These are phyloP conservation scores for Mus minutoides DNA, from an alignment of 2,797 vertebrate species.

Conservation along the genomic window DNA sequence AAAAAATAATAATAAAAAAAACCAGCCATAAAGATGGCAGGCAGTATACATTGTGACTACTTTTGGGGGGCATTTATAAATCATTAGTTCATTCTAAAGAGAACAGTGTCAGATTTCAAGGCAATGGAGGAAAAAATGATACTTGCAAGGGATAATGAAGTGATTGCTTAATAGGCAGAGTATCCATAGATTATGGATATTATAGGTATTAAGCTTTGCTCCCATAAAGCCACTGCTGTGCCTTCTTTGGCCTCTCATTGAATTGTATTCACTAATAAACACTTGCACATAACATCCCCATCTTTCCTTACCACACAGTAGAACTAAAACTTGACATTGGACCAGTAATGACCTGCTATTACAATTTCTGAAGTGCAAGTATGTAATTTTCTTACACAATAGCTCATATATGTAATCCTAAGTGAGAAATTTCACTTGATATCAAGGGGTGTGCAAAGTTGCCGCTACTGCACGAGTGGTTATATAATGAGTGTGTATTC, in stretches of 20 bases:
- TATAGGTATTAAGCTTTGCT: not conserved
- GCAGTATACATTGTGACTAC: not conserved
- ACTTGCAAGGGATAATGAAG: not conserved
- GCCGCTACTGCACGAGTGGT: not conserved
- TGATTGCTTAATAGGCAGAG: not conserved
- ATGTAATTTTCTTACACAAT: not conserved
- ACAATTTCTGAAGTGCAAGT: not conserved
- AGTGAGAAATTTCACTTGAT: conserved; percentile 31
- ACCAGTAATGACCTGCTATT: not conserved
- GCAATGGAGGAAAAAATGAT: conserved; percentile 29
- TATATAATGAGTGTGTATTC: not conserved
- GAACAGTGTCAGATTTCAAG: not conserved
- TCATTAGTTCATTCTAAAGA: not conserved
- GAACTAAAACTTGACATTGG: not conserved
- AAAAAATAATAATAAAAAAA: too few species aligned
- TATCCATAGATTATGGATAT: not conserved
- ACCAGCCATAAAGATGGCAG: not conserved
- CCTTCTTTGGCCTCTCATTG: not conserved
- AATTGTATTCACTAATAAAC: conserved; percentile 2
- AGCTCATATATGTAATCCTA: not conserved
- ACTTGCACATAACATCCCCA: conserved; percentile 1
- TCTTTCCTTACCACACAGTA: not conserved
- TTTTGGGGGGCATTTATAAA: conserved; percentile 20
- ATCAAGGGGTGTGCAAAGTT: not conserved
- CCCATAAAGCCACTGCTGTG: not conserved